phyloP scores from a whole-genome alignment of 2,113 vertebrate genomes.

The Laticauda colubrina region DNA sequence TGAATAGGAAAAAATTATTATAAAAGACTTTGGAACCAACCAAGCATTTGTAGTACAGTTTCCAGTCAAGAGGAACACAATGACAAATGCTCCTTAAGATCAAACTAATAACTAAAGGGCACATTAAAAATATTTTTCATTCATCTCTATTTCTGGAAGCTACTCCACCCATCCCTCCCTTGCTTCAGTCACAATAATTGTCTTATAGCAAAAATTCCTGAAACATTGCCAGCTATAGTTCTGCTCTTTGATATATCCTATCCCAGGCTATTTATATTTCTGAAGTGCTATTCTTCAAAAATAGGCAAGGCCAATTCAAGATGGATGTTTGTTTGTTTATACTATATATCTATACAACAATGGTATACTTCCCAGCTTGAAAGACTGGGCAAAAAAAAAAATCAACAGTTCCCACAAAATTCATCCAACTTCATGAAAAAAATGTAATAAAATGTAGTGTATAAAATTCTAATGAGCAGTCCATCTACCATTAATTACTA shows the following conservation, averaged over 20 bases:
- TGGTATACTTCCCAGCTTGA: background rate
- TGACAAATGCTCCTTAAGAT: conserved; percentile 50
- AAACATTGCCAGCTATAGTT: conserved; percentile 52
- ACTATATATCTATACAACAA: background rate
- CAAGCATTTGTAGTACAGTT: conserved; percentile 21
- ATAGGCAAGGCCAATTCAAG: background rate
- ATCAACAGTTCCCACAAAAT: background rate
- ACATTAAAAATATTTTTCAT: conserved; percentile 61
- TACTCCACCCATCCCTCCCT: conserved; percentile 3
- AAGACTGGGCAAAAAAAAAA: background rate
- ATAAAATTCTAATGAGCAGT: background rate
- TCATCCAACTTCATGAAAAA: background rate
- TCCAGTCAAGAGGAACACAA: conserved; percentile 47
- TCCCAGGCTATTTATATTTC: background rate
- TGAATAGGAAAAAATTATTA: conserved; percentile 47
- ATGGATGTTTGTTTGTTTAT: background rate
- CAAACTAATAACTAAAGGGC: conserved; percentile 57
- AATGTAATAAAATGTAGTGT: background rate
- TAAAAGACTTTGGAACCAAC: conserved; percentile 48
- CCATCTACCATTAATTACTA: background rate
- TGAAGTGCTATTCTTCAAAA: conserved; percentile 31
- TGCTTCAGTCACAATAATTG: conserved; percentile 54
- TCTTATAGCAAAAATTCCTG: conserved; percentile 48
- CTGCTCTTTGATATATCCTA: conserved; percentile 42
- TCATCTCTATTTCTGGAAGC: conserved; percentile 57